These are phyloP conservation scores for Macropus fuliginosus DNA, from an alignment of 2,797 vertebrate species.

Conservation along the genomic window DNA sequence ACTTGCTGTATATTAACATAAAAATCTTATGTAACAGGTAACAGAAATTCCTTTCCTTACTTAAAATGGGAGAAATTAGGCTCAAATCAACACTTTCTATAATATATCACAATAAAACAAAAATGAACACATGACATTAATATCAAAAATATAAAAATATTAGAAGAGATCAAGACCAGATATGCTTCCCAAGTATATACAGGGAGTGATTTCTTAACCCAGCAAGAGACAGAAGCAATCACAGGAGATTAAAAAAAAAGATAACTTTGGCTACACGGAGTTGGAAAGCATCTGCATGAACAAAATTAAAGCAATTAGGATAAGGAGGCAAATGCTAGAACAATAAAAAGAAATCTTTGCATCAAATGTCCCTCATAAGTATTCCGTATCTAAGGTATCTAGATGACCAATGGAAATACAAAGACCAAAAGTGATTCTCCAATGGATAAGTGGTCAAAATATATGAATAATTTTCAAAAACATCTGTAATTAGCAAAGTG, in stretches of 20 bases:
- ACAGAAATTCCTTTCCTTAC: neutral
- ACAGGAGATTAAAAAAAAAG: neutral
- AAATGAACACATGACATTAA: neutral
- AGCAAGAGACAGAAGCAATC: neutral
- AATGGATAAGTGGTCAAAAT: neutral
- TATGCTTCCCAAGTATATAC: neutral
- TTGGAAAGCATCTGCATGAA: neutral
- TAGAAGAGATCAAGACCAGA: neutral
- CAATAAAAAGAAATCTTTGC: neutral
- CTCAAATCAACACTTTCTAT: neutral
- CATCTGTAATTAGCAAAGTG: neutral
- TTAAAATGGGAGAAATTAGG: neutral
- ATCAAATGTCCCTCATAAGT: neutral
- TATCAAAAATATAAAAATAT: neutral
- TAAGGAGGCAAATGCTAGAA: neutral
- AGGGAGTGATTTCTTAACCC: neutral
- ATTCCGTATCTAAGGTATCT: neutral
- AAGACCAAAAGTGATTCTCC: neutral
- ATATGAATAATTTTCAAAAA: neutral
- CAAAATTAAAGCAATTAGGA: neutral
- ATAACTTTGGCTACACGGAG: neutral
- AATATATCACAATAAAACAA: neutral
- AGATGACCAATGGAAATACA: neutral
- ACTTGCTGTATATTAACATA: neutral
- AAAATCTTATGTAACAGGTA: neutral